A percentile compares a stretch with the other conserved stretches of the same genome.
These are phyloP conservation scores for Novumbra hubbsi DNA, from an alignment of 2,797 vertebrate species.

Conservation along the genomic window DNA sequence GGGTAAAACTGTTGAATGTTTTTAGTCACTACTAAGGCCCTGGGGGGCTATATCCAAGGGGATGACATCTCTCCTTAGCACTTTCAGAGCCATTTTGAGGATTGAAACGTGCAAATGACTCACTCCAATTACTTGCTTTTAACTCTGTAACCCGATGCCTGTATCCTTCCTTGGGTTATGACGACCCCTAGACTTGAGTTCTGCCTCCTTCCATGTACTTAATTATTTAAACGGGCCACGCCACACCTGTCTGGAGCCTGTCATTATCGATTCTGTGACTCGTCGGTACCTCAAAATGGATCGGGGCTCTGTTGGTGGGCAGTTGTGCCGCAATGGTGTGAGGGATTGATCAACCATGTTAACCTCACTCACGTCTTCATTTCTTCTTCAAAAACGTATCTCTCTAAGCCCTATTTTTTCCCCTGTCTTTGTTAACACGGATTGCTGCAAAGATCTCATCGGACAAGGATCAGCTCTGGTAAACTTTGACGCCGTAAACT, in stretches of 20 bases:
- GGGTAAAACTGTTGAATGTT: constrained; percentile 51
- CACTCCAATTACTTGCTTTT: constrained; percentile 75
- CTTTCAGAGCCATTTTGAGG: constrained; percentile 64
- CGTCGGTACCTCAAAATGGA: constrained; percentile 58
- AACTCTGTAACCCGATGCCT: constrained; percentile 69
- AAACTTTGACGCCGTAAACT: constrained; percentile 48
- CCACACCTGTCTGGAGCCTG: constrained; percentile 76
- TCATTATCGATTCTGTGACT: constrained; percentile 68
- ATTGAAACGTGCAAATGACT: constrained; percentile 69
- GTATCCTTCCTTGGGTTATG: constrained; percentile 75
- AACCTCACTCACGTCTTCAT: constrained; percentile 42
- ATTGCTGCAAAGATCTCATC: constrained; percentile 70
- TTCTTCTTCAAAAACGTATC: constrained; percentile 46
- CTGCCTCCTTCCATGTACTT: constrained; percentile 67
- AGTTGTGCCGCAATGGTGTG: constrained; percentile 29
- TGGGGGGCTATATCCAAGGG: constrained; percentile 50
- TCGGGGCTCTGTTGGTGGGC: constrained; percentile 31
- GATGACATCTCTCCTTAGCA: constrained; percentile 70
- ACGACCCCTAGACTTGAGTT: constrained; percentile 66
- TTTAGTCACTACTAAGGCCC: constrained; percentile 33
- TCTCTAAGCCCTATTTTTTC: constrained; percentile 34
- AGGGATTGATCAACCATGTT: constrained; percentile 41
- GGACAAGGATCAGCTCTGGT: constrained; percentile 79
- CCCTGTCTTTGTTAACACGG: constrained; percentile 37
- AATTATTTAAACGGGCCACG: constrained; percentile 78